Base-by-base conservation (phyloP, 2,113 vertebrate species). In the Chaetops frenatus region DNA sequence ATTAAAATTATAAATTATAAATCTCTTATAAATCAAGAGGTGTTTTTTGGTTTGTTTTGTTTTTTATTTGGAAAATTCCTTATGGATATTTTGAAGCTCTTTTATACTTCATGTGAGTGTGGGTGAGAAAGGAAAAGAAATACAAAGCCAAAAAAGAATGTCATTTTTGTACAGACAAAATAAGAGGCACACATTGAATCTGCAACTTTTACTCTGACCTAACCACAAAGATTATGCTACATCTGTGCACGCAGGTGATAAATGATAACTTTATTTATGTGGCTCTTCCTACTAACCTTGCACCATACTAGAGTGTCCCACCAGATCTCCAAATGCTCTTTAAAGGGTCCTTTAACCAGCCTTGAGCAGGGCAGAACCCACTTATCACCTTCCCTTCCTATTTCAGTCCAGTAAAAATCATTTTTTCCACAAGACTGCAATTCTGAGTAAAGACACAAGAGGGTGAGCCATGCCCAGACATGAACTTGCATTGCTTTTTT, bases 391-490 rank as follows among this genome's bases (percentile, higher is more conserved):
- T 35, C 33, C 15, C 12, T 76, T 53, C 40, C 15, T 53, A 7
- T 42, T 77, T 93, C 9, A 80, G 15, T 12, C 7, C 10, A 23
- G 21, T 7, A 67, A 85, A 79, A 87, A 29, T 14, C 0, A 4
- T 44, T 60, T 82, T 38, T 28, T 48, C 19, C 5, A 3, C 23
- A 19, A 9, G 25, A 13, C 72, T 96, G 95, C 92, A 94, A 6
- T 97, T 94, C 96, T 64, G 8, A 22, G 25, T 78, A 62, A 53
- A 40, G 81, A 66, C 96, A 86, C 94, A 94, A 92, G 95, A 91
- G 94, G 96, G 96, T 56, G 86, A 92, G 31, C 80, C 28, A 31
- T 53, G n/a, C 51, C 44, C 69, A 74, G n/a, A 45, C 20, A 81
- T 86, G 58, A 56, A 38, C 3, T 20, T 72, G 22, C 22, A 21